These are phyloP conservation scores for Myoxocephalus aenaeus DNA, from an alignment of 2,797 vertebrate genomes.

Conservation along the genomic window DNA sequence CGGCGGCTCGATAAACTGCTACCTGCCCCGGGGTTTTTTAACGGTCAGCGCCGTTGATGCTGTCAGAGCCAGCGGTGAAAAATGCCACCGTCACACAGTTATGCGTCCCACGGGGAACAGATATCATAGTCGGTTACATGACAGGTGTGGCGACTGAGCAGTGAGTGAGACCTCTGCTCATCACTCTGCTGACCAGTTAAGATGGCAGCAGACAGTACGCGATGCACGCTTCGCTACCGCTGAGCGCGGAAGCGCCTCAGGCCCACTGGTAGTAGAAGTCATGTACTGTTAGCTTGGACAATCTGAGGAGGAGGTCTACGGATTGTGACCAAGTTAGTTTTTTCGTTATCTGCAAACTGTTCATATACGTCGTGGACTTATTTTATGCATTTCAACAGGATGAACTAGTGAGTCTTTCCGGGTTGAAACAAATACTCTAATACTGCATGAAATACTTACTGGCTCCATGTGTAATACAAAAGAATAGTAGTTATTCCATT, in stretches of 20 bases:
- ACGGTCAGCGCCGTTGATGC: constrained; percentile 50
- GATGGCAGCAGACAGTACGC: background rate
- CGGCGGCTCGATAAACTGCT: constrained; percentile 51
- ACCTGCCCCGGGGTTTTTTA: constrained; percentile 43
- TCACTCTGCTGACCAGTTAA: constrained; percentile 55
- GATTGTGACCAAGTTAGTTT: background rate
- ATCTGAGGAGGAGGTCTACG: background rate
- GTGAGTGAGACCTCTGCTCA: constrained; percentile 58
- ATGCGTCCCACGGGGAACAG: constrained; percentile 60
- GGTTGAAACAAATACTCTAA: constrained; percentile 1
- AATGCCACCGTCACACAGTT: constrained; percentile 60
- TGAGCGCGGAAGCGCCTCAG: constrained; percentile 12
- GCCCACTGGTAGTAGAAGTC: constrained; percentile 3
- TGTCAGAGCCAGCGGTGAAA: constrained; percentile 59
- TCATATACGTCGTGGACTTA: background rate
- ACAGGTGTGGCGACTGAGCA: constrained; percentile 67
- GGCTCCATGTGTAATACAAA: constrained; percentile 26
- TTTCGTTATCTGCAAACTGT: background rate
- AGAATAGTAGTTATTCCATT: constrained; percentile 56
- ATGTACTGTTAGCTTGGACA: background rate
- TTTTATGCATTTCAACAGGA: background rate
- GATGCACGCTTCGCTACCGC: background rate
- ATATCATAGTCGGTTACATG: constrained; percentile 69
- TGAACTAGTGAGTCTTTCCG: background rate
- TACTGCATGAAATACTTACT: background rate